Evolutionary conservation across 2,888 invertebrate species (phyloP).

Genomic region (Oscheius sp.): DNA sequence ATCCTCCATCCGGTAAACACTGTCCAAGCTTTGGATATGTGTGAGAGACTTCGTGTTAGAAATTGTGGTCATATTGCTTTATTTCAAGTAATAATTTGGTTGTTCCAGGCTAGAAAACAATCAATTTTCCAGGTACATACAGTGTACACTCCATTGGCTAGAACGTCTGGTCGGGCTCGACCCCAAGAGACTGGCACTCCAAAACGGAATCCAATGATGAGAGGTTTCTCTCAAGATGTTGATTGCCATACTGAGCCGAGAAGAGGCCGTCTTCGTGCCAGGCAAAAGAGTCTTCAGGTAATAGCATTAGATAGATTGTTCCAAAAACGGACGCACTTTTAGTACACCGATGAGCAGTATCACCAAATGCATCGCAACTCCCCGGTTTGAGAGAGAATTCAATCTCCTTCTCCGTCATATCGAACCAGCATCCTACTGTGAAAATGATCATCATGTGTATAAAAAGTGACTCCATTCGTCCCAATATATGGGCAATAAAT

Average conservation of each 20-base stretch:
- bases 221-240: constrained; percentile 52
- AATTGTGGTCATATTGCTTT: constrained; percentile 68
- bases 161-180: constrained; percentile 33
- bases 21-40: constrained; percentile 67
- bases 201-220: constrained; percentile 44
- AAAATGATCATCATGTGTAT: constrained; percentile 10
- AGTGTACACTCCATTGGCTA: constrained; percentile 35
- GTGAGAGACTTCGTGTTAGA: constrained; percentile 64
- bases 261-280: constrained; percentile 35
- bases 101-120: neutral
- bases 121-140: constrained; percentile 43
- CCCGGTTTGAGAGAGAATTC: neutral
- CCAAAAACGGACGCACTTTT: constrained; percentile 23
- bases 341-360: constrained; percentile 45
- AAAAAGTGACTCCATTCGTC: constrained; percentile 1
- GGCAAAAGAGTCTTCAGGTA: constrained; percentile 36
- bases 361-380: constrained; percentile 19
- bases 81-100: constrained; percentile 58
- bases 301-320: neutral
- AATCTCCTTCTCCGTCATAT: neutral
- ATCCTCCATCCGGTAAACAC: constrained; percentile 67
- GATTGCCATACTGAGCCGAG: constrained; percentile 39
- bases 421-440: neutral
- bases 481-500: constrained; percentile 18
- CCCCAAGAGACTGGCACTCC: constrained; percentile 38